Evolutionary conservation across 1,140 invertebrate species (phyloP), one percentile per base, ranked within the genome.

Genomic region (Stegodyphus dumicola): DNA sequence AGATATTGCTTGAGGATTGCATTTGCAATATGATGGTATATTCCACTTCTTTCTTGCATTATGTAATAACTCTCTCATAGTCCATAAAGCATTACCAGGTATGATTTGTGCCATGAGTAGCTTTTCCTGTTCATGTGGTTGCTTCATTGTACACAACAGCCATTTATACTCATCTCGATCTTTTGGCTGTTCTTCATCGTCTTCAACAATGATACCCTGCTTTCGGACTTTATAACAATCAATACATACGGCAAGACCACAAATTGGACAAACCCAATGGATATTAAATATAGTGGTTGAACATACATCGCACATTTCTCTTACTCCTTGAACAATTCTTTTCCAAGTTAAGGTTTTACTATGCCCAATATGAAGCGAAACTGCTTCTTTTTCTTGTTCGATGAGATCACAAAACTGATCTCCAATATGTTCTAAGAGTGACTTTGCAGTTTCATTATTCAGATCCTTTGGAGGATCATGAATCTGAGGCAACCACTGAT

Each of bases 291-390:
- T 92, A 0, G 98, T 99, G 0, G 98, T 99, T 90, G 98, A 96
- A 91, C 98, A 99, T 3, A 99, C 96, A 91, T 99, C 98, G 90
- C 98, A 99, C 94, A 99, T 97, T 91, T 99, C 98, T 18, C 98
- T 92, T 7, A 98, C 96, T n/a, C 97, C 97, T 90, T 96, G 95
- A 0, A 99, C 96, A 0, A 97, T 95, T 89, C 97, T 93, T 90
- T 99, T 99, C 97, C 98, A 99, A 6, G 96, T 95, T 88, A 97
- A 86, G 76, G 77, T 89, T 89, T 91, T 92, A 94, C 94, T 94
- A 11, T 52, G 13, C 85, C 94, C 93, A 90, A 95, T 92, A 89
- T 96, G 94, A 89, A 96, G 89, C 49, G 89, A 88, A 51, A 94
- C 92, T 0, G 96, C 96, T 88, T 97, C 95, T 88, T 94, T 95